Evolutionary conservation across 35 echinoderm and acorn worm genomes (phyloP).

Genomic region (Ptychodera flava): DNA sequence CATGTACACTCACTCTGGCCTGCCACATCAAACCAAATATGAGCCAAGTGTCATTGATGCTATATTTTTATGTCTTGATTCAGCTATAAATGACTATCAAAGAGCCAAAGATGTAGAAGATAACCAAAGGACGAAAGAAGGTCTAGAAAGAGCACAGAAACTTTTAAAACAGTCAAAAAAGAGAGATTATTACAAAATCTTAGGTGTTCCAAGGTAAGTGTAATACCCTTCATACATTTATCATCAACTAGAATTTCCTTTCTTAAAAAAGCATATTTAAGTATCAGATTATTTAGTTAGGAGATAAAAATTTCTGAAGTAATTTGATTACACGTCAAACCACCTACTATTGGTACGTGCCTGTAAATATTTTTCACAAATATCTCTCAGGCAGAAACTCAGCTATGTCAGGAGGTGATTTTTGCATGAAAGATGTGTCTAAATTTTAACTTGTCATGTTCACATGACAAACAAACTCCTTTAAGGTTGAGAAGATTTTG

Average conservation of each 20-base stretch:
- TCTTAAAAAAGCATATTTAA: background rate
- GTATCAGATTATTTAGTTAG: too few species aligned
- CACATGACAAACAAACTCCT: background rate
- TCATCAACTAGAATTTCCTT: background rate
- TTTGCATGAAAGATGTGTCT: too few species aligned
- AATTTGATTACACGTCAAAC: too few species aligned
- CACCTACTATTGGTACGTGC: background rate
- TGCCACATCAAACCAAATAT: too few species aligned
- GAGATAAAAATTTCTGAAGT: too few species aligned
- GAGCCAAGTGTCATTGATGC: background rate
- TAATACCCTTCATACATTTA: background rate
- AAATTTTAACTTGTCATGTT: too few species aligned
- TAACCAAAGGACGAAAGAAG: conserved; percentile 66
- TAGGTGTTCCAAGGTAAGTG: conserved; percentile 89
- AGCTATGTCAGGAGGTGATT: too few species aligned
- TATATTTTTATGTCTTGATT: background rate
- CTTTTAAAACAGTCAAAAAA: conserved; percentile 95
- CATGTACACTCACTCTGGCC: too few species aligned
- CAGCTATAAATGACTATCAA: conserved; percentile 75
- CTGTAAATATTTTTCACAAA: background rate
- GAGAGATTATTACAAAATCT: conserved; percentile 98
- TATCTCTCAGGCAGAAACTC: background rate
- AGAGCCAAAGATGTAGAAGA: conserved; percentile 73
- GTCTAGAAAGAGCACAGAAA: conserved; percentile 76
- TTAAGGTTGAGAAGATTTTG: background rate